A percentile compares a stretch with the other conserved stretches of the same genome.
These are phyloP conservation scores for Halichondria panicea DNA, from an alignment of 37 sponge, comb jelly and placozoan species.

Conservation along the genomic window DNA sequence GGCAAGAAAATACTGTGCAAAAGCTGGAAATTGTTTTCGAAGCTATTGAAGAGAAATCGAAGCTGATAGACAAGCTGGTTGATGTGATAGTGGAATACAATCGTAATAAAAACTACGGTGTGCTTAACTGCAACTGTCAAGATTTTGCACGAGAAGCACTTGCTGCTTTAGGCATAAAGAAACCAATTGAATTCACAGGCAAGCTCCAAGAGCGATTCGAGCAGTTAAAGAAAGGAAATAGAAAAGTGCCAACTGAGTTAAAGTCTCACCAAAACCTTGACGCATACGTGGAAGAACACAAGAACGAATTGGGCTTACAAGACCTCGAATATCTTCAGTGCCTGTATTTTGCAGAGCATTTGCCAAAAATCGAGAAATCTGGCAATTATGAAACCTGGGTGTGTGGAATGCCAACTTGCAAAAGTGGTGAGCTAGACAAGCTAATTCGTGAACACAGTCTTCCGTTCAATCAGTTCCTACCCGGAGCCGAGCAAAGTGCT, in stretches of 20 bases:
- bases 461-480: neutral
- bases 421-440: neutral
- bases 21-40: slow-evolving; percentile 1
- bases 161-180: slow-evolving; percentile 7
- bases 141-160: slow-evolving; percentile 33
- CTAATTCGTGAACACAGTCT: neutral
- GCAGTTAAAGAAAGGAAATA: slow-evolving; percentile 6
- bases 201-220: slow-evolving; percentile 4
- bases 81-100: slow-evolving; percentile 25
- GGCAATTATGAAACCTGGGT: neutral
- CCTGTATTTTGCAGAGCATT: slow-evolving; percentile 3
- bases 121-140: slow-evolving; percentile 30
- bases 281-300: slow-evolving; percentile 1
- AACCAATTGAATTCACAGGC: slow-evolving; percentile 1
- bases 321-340: slow-evolving; percentile 7
- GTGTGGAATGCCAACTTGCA: neutral
- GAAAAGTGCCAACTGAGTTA: neutral
- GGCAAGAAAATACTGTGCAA: neutral
- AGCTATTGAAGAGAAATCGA: neutral
- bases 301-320: neutral
- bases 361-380: neutral
- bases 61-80: slow-evolving; percentile 10
- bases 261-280: slow-evolving; percentile 22
- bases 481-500: too few species aligned
- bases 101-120: neutral